phyloP scores from a whole-genome alignment of 2,113 vertebrate genomes.

The Cyanoderma ruficeps region DNA sequence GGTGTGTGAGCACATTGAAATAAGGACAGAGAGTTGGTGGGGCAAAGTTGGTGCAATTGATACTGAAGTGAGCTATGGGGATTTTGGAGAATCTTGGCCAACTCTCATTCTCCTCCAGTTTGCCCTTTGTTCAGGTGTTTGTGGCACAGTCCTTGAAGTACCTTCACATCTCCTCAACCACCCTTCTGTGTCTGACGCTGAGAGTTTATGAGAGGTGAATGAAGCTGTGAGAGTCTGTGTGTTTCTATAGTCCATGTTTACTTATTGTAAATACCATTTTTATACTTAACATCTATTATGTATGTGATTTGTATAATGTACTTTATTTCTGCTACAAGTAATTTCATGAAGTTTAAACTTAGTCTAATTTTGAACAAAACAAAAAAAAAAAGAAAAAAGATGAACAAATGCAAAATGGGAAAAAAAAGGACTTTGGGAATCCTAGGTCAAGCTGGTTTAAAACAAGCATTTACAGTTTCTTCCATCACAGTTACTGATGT shows the following conservation, averaged over 20 bases:
- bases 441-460: slow-evolving; percentile 29
- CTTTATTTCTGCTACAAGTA: slow-evolving; percentile 80
- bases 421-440: slow-evolving; percentile 1
- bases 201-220: background rate
- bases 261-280: slow-evolving; percentile 83
- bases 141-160: slow-evolving; percentile 3
- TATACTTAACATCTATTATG: slow-evolving; percentile 75
- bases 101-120: background rate
- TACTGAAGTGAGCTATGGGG: background rate
- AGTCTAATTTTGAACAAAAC: slow-evolving; percentile 70
- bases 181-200: background rate
- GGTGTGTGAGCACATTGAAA: background rate
- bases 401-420: background rate
- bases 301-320: slow-evolving; percentile 79
- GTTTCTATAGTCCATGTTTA: slow-evolving; percentile 76
- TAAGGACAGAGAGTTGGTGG: background rate
- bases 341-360: slow-evolving; percentile 76
- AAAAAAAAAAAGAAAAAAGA: background rate
- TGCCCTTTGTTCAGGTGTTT: slow-evolving; percentile 15
- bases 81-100: background rate
- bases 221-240: slow-evolving; percentile 11
- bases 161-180: background rate
- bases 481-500: slow-evolving; percentile 43
- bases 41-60: background rate
- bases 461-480: slow-evolving; percentile 35